phyloP scores from a whole-genome alignment of 2,888 invertebrate genomes.

The Tipula helvola region DNA sequence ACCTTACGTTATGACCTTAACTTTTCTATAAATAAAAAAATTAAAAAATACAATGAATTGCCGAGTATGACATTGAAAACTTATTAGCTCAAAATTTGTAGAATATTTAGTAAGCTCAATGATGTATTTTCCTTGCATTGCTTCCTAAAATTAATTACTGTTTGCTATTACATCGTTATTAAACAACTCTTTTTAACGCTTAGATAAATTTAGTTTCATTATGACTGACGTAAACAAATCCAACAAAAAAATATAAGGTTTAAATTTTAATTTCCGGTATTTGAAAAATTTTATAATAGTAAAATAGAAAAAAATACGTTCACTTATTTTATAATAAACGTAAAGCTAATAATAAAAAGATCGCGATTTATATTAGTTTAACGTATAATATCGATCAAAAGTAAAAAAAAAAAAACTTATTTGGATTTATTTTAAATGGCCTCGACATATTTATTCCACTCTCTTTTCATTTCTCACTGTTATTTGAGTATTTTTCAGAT shows the following conservation, averaged over 20 bases:
- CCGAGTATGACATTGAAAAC: not conserved
- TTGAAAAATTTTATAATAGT: not conserved
- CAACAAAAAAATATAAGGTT: not conserved
- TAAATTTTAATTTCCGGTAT: not conserved
- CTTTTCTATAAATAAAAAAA: not conserved
- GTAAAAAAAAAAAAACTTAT: not conserved
- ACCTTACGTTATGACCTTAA: not conserved
- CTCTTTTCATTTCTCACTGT: not conserved
- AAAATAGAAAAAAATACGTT: not conserved
- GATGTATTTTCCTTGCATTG: not conserved
- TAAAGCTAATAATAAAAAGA: not conserved
- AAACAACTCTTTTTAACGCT: not conserved
- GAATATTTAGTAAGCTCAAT: not conserved
- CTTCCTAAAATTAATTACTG: not conserved
- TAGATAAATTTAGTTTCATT: not conserved
- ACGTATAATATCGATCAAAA: not conserved
- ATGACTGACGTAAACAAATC: not conserved
- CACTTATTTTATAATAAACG: not conserved
- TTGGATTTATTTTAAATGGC: not conserved
- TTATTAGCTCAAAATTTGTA: not conserved
- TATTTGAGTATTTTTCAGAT: not conserved
- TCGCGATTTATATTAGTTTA: not conserved
- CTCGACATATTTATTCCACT: not conserved
- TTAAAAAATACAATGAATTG: not conserved
- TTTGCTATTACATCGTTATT: not conserved